These are phyloP conservation scores for Camponotus pennsylvanicus DNA, from an alignment of 1,140 invertebrate genomes.

Conservation along the genomic window DNA sequence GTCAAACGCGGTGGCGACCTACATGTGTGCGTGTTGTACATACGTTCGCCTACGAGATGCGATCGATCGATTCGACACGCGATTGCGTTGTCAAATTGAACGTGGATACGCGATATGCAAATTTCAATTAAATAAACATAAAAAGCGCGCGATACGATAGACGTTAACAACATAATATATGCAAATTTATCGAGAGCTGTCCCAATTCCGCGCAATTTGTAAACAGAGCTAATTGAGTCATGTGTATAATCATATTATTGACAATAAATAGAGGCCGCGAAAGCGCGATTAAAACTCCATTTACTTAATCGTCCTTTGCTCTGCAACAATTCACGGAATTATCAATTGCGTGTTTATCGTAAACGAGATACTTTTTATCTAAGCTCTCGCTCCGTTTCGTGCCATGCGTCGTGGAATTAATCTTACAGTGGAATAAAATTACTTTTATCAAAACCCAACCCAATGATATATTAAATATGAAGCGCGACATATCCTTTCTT, in stretches of 20 bases:
- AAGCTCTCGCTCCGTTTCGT: neutral
- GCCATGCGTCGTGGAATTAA: neutral
- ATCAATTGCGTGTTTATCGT: neutral
- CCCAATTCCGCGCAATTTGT: slow-evolving; percentile 19
- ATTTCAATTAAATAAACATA: slow-evolving; percentile 29
- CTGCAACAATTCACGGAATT: slow-evolving; percentile 1
- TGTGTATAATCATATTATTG: neutral
- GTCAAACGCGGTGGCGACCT: neutral
- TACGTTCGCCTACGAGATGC: too few species aligned
- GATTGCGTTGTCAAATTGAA: neutral
- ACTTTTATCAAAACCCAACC: too few species aligned
- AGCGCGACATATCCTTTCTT: neutral
- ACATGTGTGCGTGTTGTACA: too few species aligned
- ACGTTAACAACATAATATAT: neutral
- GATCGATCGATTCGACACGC: neutral
- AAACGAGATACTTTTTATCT: neutral
- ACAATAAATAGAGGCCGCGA: slow-evolving; percentile 8
- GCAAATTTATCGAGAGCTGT: neutral
- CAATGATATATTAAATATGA: neutral
- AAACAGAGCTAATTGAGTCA: slow-evolving; percentile 34
- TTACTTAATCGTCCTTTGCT: neutral
- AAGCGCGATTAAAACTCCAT: slow-evolving; percentile 24
- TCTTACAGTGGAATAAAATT: too few species aligned
- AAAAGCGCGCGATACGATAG: slow-evolving; percentile 19
- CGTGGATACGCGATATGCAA: slow-evolving; percentile 8